Evolutionary conservation across 2,113 vertebrate genomes (phyloP).

Genomic region (Lepus americanus): DNA sequence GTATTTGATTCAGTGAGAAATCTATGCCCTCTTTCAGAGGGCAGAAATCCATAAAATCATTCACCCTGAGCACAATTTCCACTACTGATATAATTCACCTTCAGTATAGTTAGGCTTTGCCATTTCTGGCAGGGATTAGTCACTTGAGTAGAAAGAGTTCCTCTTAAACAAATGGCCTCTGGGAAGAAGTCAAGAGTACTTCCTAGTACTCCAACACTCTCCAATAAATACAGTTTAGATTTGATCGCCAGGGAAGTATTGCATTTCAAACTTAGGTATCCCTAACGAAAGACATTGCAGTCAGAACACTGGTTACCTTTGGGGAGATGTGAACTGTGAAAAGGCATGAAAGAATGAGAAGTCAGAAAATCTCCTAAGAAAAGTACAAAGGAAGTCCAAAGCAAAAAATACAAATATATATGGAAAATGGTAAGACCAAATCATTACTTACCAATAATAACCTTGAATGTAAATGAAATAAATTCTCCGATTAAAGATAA

Average conservation of each 20-base stretch:
- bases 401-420: too few relatives aligned
- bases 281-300: neutral
- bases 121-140: constrained; percentile 24
- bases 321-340: neutral
- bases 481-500: too few relatives aligned
- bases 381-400: too few relatives aligned
- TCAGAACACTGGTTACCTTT: neutral
- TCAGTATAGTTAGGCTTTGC: constrained; percentile 20
- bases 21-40: neutral
- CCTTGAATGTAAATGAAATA: too few relatives aligned
- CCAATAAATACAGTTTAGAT: neutral
- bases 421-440: too few relatives aligned
- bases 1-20: constrained; percentile 1
- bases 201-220: neutral
- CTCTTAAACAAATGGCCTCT: constrained; percentile 28
- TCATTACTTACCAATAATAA: too few relatives aligned
- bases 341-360: too few relatives aligned
- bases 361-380: too few relatives aligned
- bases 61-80: constrained; percentile 33
- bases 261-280: neutral
- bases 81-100: neutral
- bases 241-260: constrained; percentile 18
- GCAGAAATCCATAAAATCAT: constrained; percentile 30
- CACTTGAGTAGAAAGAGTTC: constrained; percentile 52
- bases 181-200: constrained; percentile 58